phyloP scores from a whole-genome alignment of 2,113 vertebrate species.

The Gadus macrocephalus region DNA sequence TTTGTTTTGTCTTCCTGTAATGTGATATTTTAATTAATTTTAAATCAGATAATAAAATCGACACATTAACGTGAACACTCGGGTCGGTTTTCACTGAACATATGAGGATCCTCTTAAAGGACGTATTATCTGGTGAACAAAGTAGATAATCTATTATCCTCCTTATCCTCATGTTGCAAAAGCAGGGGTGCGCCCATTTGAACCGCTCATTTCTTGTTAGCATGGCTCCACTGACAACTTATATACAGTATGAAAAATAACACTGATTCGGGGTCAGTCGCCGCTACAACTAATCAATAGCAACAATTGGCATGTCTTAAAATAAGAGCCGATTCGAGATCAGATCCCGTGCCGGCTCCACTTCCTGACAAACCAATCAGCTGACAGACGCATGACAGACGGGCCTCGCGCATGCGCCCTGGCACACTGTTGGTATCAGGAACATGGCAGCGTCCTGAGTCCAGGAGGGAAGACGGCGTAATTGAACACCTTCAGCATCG shows the following conservation, averaged over 20 bases:
- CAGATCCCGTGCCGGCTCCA: conserved; percentile 3
- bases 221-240: no score
- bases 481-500: conserved; percentile 55
- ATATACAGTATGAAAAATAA: not conserved
- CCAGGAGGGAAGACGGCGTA: conserved; percentile 54
- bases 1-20: no score
- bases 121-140: no score
- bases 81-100: no score
- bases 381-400: conserved; percentile 75
- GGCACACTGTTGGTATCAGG: conserved; percentile 46
- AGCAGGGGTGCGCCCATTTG: not conserved
- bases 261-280: conserved; percentile 34
- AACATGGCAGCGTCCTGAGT: conserved; percentile 78
- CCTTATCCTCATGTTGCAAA: no score
- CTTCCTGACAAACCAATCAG: conserved; percentile 63
- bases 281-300: not conserved
- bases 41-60: no score
- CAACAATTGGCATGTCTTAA: no score
- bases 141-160: no score
- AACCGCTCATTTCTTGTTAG: not conserved
- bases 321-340: conserved; percentile 27
- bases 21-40: no score
- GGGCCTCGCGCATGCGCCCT: conserved; percentile 60
- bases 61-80: no score
- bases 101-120: no score